Percentiles rank a stretch among this genome's conserved stretches.
Conservation (phyloP, 1,140 invertebrate species). For the Triops longicaudatus region DNA sequence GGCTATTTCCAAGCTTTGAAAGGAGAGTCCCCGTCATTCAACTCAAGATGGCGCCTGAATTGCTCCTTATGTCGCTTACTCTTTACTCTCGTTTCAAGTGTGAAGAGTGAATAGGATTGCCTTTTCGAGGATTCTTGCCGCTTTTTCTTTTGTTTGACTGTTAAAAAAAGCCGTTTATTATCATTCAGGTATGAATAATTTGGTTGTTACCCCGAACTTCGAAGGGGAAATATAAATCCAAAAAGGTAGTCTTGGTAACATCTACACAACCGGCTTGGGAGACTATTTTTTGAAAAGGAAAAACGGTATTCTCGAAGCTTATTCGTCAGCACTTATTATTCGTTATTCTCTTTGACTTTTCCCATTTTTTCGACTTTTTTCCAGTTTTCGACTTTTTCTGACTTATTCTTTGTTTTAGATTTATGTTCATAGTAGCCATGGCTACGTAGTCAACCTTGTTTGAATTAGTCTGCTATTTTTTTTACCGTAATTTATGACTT, state of each 20-base stretch:
- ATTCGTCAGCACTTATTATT: neutral
- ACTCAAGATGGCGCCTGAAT: no score
- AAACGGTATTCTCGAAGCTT: neutral
- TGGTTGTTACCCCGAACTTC: neutral
- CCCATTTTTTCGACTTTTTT: neutral
- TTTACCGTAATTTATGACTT: neutral
- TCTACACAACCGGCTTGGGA: neutral
- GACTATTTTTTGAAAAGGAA: neutral
- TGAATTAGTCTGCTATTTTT: neutral
- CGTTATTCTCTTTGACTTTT: neutral
- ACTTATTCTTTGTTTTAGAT: neutral
- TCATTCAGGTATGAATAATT: neutral
- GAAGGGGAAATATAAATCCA: neutral
- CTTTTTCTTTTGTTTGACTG: neutral
- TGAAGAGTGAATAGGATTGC: neutral
- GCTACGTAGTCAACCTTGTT: no score
- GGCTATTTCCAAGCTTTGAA: no score
- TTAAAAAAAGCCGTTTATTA: neutral
- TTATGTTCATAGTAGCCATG: no score
- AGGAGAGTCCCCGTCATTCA: no score
- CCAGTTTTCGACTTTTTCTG: neutral
- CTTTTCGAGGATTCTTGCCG: neutral
- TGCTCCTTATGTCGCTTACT: no score
- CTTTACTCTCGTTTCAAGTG: no score
- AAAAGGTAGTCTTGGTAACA: slow-evolving; percentile 15